Evolutionary conservation across 2,797 vertebrate species (phyloP), one percentile per base, ranked within the genome.

Genomic region (Holocentrus rufus): DNA sequence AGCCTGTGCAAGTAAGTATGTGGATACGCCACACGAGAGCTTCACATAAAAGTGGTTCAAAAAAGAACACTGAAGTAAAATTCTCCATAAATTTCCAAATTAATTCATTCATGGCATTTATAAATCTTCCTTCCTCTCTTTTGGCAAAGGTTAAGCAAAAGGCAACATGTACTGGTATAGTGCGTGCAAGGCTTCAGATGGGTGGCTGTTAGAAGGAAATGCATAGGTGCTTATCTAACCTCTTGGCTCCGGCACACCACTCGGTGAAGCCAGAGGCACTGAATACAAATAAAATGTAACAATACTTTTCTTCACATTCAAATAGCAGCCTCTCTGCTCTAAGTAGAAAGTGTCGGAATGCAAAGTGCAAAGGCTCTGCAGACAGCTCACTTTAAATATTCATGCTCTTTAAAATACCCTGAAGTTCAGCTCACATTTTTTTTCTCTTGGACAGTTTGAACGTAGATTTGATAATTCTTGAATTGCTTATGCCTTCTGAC

Each of bases 311-410:
- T 67, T 49, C 67, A 69, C 50, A 36, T 46, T 68, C 49, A 3
- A 23, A 54, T 47, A 47, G 53, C 5, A 68, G 14, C 23, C 23
- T 17, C 23, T 17, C 14, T 13, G 17, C 47, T 60, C 56, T 57
- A 56, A 39, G 61, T 42, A 31, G 50, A 53, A 54, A 10, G 60
- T 47, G 54, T 36, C 1, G 31, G 36, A 65, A 67, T 62, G 67
- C 8, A n/a, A 69, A 53, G 64, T 27, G 31, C 25, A 63, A 46
- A 58, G 44, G 30, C 4, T 31, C 6, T 52, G 7, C 30, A 18
- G 64, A 69, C 72, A 65, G 52, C 5, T 46, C 57, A 72, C 42
- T 42, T 82, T 55, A 72, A 55, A 64, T 64, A 77, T 74, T 53
- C 20, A 53, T 53, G 50, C 22, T 53, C 22, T 25, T 23, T 25